phyloP scores from a whole-genome alignment of 2,888 invertebrate species.

The Gari tellinella region DNA sequence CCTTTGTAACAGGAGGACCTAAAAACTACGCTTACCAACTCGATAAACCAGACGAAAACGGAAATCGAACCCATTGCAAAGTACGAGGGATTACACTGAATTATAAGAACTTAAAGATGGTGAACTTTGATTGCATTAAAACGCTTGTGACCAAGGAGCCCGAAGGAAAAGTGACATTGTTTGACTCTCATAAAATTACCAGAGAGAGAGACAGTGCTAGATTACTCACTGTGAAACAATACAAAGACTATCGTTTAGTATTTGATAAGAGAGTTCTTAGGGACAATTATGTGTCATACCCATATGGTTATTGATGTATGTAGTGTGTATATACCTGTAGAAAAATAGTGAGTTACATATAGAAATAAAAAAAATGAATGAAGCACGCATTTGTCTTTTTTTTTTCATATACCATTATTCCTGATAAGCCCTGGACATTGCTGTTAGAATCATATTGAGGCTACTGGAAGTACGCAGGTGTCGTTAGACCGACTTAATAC shows the following conservation, averaged over 20 bases:
- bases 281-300: background rate
- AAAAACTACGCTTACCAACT: constrained; percentile 33
- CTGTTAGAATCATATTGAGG: too few species aligned
- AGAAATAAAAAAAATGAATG: too few species aligned
- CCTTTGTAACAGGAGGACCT: constrained; percentile 31
- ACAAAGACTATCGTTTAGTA: constrained; percentile 20
- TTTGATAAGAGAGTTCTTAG: constrained; percentile 20
- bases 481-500: too few species aligned
- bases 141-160: background rate
- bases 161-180: background rate
- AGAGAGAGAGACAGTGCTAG: background rate
- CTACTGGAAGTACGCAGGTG: too few species aligned
- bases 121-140: constrained; percentile 17
- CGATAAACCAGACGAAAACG: constrained; percentile 24
- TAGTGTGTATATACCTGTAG: background rate
- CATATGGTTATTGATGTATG: background rate
- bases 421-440: too few species aligned
- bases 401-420: too few species aligned
- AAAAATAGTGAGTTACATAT: background rate
- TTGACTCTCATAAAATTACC: constrained; percentile 14
- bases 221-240: constrained; percentile 7
- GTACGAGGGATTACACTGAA: constrained; percentile 25
- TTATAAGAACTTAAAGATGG: constrained; percentile 14
- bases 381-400: too few species aligned
- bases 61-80: constrained; percentile 18